Base-by-base conservation (phyloP, 2,888 invertebrate species). In the Cryptus armator region DNA sequence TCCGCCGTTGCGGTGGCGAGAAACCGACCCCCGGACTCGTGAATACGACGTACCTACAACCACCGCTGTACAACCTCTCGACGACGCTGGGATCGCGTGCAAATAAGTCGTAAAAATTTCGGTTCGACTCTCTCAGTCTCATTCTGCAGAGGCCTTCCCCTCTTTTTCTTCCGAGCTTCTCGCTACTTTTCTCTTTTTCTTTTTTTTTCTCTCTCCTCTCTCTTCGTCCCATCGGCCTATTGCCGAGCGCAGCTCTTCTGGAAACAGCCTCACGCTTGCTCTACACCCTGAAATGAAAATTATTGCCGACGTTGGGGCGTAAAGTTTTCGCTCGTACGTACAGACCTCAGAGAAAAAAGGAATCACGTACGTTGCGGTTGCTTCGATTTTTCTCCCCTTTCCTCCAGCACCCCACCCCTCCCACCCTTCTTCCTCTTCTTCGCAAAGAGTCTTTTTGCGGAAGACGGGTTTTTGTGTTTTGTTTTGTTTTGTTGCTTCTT, bases 81-180 rank as follows among this genome's bases (percentile, higher is more conserved):
- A 86, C 88, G 84, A 85, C 81, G 88, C 83, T 85, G 86, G 37
- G 87, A 90, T 92, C 89, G 91, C 92, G 90, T 92, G 91, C 90
- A 91, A 91, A 91, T 90, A 90, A 91, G 87, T 87, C 88, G 89
- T 88, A 88, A 90, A 89, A 88, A 89, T 87, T 82, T 77, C 67
- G 77, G 68, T 81, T 71, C 81, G 68, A 51, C 83, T 79, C 77
- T 59, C 67, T 44, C 67, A 67, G 83, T 53, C 74, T 37, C 16
- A 9, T 6, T 9, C n/a, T 59, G 3, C 59, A 14, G 19, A n/a
- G 16, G 44, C 43, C 3, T 24, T 24, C 75, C n/a, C 37, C 48
- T 64, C 62, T 56, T 43, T 29, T 84, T 82, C 85, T 83, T 80
- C 81, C 87, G 72, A 48, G 48, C 32, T 83, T 64, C 62, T 59